Conservation (phyloP, 2,113 vertebrate genomes). For the Pomatorhinus ruficollis region DNA sequence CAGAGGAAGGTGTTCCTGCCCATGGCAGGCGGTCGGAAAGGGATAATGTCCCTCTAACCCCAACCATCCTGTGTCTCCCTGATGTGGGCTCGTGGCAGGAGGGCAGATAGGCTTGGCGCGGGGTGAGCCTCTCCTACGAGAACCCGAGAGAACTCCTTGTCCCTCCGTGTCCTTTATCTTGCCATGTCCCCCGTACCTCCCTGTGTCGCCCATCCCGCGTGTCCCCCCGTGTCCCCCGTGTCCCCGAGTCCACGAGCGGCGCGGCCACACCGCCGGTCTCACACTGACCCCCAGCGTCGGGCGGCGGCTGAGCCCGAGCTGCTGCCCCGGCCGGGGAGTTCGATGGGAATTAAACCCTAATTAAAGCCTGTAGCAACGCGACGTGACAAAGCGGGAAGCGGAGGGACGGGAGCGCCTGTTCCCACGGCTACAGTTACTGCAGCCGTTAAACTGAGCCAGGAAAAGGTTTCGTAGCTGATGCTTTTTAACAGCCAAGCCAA, state of each 20-base stretch:
- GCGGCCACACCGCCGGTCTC: neutral
- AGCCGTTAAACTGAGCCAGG: neutral
- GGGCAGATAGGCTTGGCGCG: neutral
- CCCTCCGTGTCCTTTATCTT: neutral
- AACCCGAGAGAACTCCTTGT: neutral
- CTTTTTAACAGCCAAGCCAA: neutral
- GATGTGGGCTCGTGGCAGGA: neutral
- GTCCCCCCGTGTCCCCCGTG: neutral
- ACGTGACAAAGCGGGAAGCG: neutral
- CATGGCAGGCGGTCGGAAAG: too few relatives aligned
- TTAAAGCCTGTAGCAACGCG: neutral
- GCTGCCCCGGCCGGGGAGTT: neutral
- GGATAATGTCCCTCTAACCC: neutral
- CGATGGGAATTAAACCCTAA: neutral
- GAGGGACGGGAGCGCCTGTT: neutral
- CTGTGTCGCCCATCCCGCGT: neutral
- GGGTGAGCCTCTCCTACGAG: neutral
- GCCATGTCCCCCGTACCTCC: neutral
- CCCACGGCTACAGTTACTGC: neutral
- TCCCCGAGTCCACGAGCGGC: neutral
- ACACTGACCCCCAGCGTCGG: conserved; percentile 70
- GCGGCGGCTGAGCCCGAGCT: neutral
- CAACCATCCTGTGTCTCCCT: too few relatives aligned
- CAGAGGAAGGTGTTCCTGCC: neutral
- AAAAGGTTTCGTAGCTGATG: neutral